Conservation (phyloP, 2,888 invertebrate genomes). For the Tinea trinotella region DNA sequence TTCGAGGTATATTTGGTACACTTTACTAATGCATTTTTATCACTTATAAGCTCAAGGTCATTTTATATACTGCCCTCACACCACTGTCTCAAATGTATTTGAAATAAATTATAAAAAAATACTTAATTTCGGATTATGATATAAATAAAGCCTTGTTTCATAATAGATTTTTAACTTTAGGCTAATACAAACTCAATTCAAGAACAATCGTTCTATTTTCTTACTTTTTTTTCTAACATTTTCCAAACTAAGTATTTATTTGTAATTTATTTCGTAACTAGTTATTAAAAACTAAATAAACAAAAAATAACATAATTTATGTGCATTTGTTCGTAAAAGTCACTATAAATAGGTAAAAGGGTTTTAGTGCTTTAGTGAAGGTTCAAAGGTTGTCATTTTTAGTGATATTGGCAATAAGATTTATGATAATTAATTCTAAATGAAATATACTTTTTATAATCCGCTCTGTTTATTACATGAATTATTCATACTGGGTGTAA, state of each 20-base stretch:
- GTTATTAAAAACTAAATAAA: not conserved
- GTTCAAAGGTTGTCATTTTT: slow-evolving; percentile 23
- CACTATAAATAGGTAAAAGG: slow-evolving; percentile 9
- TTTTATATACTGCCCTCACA: slow-evolving; percentile 1
- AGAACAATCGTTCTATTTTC: too few relatives aligned
- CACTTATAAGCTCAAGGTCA: slow-evolving; percentile 9
- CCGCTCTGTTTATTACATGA: too few relatives aligned
- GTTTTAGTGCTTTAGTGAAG: slow-evolving; percentile 30
- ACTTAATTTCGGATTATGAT: too few relatives aligned
- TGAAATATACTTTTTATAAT: too few relatives aligned
- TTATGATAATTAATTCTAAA: too few relatives aligned
- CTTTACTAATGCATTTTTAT: not conserved
- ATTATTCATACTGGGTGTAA: too few relatives aligned
- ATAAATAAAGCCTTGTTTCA: too few relatives aligned
- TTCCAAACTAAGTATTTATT: not conserved
- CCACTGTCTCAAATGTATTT: not conserved
- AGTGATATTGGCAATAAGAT: slow-evolving; percentile 30
- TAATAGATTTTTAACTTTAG: too few relatives aligned
- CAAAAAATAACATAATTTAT: slow-evolving; percentile 8
- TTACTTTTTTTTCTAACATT: not conserved
- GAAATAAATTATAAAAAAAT: not conserved
- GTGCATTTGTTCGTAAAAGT: not conserved
- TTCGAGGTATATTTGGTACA: too few relatives aligned
- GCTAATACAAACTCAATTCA: too few relatives aligned
- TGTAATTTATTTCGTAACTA: not conserved